These are phyloP conservation scores for Luidia sarsii DNA, from an alignment of 53 echinoderm and acorn worm species.

Conservation along the genomic window DNA sequence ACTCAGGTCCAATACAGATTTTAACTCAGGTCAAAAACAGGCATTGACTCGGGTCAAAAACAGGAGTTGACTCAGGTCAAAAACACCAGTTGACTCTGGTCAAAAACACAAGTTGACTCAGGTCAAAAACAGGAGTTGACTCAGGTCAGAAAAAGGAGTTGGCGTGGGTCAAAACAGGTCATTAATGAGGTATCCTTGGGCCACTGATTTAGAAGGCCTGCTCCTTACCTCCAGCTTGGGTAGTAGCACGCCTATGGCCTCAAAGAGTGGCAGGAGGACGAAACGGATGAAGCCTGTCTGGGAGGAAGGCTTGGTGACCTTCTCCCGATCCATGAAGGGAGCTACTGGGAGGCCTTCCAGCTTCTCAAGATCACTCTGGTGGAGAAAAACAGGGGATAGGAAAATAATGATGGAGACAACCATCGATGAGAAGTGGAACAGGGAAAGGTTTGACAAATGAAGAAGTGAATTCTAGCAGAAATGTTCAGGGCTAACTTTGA, in stretches of 20 bases:
- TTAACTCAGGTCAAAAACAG: too few species aligned
- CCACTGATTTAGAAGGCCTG: too few species aligned
- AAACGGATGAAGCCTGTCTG: constrained; percentile 95
- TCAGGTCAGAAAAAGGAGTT: too few species aligned
- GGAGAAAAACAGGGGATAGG: background rate
- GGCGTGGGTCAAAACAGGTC: too few species aligned
- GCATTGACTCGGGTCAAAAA: too few species aligned
- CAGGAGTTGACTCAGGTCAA: too few species aligned
- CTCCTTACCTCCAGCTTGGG: constrained; percentile 90
- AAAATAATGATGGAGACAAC: background rate
- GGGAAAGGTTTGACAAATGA: background rate
- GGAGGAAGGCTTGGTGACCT: constrained; percentile 93
- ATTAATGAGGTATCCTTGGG: too few species aligned
- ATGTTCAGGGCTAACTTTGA: background rate
- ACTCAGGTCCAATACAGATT: too few species aligned
- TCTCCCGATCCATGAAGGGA: constrained; percentile 98
- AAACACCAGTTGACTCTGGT: too few species aligned
- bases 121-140: too few species aligned
- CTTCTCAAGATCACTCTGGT: constrained; percentile 93
- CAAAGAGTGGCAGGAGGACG: constrained; percentile 92
- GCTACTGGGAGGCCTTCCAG: constrained; percentile 93
- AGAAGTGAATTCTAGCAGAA: background rate
- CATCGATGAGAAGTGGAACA: background rate
- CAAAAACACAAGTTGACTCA: too few species aligned
- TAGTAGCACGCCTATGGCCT: constrained; percentile 71